phyloP scores from a whole-genome alignment of 2,113 vertebrate genomes.

The Coptodon rendalli region DNA sequence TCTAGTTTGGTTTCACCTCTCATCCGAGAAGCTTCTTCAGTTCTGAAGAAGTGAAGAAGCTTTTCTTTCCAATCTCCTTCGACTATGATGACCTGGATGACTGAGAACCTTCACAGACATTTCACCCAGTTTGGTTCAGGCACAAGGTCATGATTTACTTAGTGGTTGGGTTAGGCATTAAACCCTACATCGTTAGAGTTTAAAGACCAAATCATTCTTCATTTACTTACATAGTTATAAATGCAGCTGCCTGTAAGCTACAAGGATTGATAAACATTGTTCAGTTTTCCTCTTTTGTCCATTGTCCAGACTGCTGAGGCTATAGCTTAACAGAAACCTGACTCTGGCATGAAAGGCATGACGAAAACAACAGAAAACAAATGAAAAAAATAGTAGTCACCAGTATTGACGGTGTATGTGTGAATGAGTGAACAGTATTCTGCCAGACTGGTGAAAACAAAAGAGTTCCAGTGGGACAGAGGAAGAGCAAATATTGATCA shows the following conservation, averaged over 20 bases:
- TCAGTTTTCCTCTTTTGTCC: background rate
- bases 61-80: too few species aligned
- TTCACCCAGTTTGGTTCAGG: background rate
- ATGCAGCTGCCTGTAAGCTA: background rate
- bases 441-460: background rate
- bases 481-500: background rate
- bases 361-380: background rate
- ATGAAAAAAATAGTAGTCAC: background rate
- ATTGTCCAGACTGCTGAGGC: background rate
- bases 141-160: background rate
- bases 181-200: background rate
- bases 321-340: background rate
- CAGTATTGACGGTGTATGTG: background rate
- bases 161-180: background rate
- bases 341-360: background rate
- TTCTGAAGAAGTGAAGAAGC: too few species aligned
- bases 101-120: too few species aligned
- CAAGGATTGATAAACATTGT: background rate
- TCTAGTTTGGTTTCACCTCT: background rate
- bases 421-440: background rate
- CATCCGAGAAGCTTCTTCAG: too few species aligned
- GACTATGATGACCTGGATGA: too few species aligned
- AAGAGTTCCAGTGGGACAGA: background rate
- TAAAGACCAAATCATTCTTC: background rate
- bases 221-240: background rate